Evolutionary conservation across 2,113 vertebrate species (phyloP), one percentile per base, ranked within the genome.

Genomic region (Felis chaus): DNA sequence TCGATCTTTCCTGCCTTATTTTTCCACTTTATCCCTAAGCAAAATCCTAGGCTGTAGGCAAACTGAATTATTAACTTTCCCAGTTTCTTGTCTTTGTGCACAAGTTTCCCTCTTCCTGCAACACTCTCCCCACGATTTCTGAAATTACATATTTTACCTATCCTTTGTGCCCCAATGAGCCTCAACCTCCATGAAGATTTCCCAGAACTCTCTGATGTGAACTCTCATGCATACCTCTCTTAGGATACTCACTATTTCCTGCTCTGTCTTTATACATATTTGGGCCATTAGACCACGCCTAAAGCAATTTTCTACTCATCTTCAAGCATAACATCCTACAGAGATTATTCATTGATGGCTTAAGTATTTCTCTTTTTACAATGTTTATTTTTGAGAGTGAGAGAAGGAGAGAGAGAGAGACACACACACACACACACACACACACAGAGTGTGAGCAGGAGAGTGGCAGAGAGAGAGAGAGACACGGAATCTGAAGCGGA

Each of bases 221-320:
- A 76, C 63, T 87, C 27, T 76, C 23, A 85, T 78, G 16, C 29
- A 63, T 65, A 81, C 41, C 33, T 94, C 29, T 65, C 69, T 95
- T 76, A 76, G 31, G 11, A 88, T 29, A 93, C 55, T 92, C 82
- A 68, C 31, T 57, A 87, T 68, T 92, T 93, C 41, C 29, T 95
- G 57, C 14, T 84, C 94, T 83, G 48, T 86, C 88, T 86, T 81
- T 80, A 39, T 91, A 74, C 33, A 76, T 80, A 78, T 69, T 90
- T 69, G 36, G 41, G 76, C 88, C 76, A 76, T 89, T 85, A 95
- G 29, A 91, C 45, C 68, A 87, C 39, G 5, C 55, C 55, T 78
- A 85, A 93, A 89, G 41, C 55, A 96, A 96, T 95, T 94, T 96
- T 89, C 79, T 84, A 78, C 33, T 81, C 27, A 36, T 80, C 85